Conservation (phyloP, 1,140 invertebrate genomes). For the Plutomurus gul region DNA sequence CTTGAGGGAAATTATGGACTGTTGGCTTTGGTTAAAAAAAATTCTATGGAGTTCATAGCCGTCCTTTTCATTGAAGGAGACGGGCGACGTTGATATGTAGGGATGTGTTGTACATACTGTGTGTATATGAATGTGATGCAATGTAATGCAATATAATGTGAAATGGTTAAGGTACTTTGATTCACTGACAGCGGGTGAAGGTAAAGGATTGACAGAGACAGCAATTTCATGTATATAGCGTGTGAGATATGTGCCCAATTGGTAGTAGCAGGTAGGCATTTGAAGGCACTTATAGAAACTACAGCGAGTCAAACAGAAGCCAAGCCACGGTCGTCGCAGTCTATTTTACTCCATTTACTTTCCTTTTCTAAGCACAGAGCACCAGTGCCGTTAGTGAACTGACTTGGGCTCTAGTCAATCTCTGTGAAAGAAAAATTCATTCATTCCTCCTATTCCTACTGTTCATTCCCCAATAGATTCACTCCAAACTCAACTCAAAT, state of each 20-base stretch:
- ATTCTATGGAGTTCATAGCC: too few relatives aligned
- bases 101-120: too few relatives aligned
- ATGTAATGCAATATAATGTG: not conserved
- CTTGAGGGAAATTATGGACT: not conserved
- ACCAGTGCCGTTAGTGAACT: not conserved
- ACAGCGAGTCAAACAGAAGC: too few relatives aligned
- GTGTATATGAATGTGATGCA: too few relatives aligned
- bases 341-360: not conserved
- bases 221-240: not conserved
- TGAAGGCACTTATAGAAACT: too few relatives aligned
- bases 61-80: not conserved
- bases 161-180: not conserved
- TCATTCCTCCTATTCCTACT: slow-evolving; percentile 2
- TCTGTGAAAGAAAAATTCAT: not conserved
- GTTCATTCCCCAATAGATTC: not conserved
- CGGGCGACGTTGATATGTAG: too few relatives aligned
- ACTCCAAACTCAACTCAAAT: not conserved
- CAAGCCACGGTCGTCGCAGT: not conserved
- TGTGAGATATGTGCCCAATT: not conserved
- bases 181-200: not conserved
- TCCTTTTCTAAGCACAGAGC: not conserved
- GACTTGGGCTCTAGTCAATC: slow-evolving; percentile 2
- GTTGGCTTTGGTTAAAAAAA: not conserved
- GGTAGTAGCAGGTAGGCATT: not conserved
- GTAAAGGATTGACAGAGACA: not conserved